Evolutionary conservation across 2,113 vertebrate genomes (phyloP).

Genomic region (Anguilla rostrata): DNA sequence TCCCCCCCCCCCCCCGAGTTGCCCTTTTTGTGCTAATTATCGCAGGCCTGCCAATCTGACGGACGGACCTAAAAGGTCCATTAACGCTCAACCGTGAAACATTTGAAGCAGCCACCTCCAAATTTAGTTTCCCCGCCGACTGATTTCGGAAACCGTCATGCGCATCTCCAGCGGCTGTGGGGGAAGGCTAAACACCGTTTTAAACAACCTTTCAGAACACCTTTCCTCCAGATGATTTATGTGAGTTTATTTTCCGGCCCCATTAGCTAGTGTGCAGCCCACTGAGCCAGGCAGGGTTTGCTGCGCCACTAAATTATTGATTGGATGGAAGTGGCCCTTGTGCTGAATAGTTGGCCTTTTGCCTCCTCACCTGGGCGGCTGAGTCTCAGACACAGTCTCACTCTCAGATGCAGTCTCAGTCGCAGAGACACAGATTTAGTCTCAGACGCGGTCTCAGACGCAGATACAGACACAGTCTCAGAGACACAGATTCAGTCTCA

Average conservation of each 20-base stretch:
- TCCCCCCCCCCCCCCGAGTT: background rate
- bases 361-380: background rate
- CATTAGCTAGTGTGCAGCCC: background rate
- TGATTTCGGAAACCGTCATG: background rate
- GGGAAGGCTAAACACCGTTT: background rate
- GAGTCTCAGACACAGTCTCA: too few relatives aligned
- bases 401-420: too few relatives aligned
- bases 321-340: background rate
- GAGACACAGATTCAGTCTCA: too few relatives aligned
- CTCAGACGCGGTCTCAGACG: too few relatives aligned
- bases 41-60: background rate
- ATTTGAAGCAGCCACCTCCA: background rate
- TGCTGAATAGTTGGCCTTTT: background rate
- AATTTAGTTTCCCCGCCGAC: background rate
- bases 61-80: background rate
- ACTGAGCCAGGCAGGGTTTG: background rate
- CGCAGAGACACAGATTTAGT: too few relatives aligned
- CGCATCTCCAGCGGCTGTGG: background rate
- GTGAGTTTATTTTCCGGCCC: background rate
- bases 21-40: background rate
- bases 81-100: background rate
- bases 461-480: too few relatives aligned
- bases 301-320: background rate
- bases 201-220: background rate
- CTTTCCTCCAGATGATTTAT: background rate